Evolutionary conservation across 1,140 invertebrate genomes (phyloP), one percentile per base, ranked within the genome.

Genomic region (Tetragnatha versicolor): DNA sequence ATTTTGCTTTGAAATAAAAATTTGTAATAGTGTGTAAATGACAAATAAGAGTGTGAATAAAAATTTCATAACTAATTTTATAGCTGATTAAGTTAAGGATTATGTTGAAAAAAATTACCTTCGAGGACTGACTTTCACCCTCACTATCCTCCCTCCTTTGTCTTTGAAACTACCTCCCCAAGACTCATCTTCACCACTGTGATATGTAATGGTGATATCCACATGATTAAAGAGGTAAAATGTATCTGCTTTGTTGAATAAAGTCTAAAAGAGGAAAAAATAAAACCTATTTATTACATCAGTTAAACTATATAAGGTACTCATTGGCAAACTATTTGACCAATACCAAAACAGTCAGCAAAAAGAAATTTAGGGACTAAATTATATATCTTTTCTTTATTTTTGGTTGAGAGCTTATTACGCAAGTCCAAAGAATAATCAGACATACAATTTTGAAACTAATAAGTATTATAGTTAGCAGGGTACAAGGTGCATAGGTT

Each of bases 141-240:
- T 93, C 79, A 98, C 94, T 82, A 99, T 98, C 61, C 97, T 88
- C 10, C 96, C 97, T 76, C 94, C 94, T 83, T 91, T 91, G 14
- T 90, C 91, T 66, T 89, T 87, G 84, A 94, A 91, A 47, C 89
- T 87, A 72, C 87, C 88, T 60, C 93, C 93, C 94, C 94, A 96
- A 37, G 96, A 94, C 84, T 96, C 93, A 33, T 89, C 86, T 35
- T 88, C 88, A 2, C 93, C 93, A 85, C 93, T 95, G 84, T 99
- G 95, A 87, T 98, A 99, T 14, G 91, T 94, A 51, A 99, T 93
- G 63, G 89, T 90, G 73, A 99, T 88, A 85, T 98, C 94, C 12
- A 99, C 94, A 87, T 99, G 97, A 87, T 99, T 99, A 86, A 97
- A 98, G 22, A 98, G 86, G 86, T 96, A 99, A 85, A 93, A 98